A percentile compares a stretch with the other conserved stretches of the same genome.
phyloP scores from a whole-genome alignment of 1,140 invertebrate species.

The Aporrectodea caliginosa region DNA sequence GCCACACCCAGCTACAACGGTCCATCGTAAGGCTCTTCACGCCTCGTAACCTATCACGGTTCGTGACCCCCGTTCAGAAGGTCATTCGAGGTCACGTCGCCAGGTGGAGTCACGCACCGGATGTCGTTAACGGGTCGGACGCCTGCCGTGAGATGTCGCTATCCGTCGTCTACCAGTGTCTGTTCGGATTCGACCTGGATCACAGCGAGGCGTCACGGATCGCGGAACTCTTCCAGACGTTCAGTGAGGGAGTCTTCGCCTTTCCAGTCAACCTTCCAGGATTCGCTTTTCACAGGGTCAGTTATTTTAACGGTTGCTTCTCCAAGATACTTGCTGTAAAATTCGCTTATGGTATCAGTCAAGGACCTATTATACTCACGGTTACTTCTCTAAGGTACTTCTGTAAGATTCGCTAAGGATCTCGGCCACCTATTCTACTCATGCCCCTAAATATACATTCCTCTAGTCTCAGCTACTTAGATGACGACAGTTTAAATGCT shows the following conservation, averaged over 20 bases:
- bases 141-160: not conserved
- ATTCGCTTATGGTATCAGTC: too few relatives aligned
- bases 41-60: not conserved
- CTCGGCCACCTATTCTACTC: too few relatives aligned
- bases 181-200: not conserved
- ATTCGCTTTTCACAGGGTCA: not conserved
- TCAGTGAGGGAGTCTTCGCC: not conserved
- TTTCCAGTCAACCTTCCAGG: not conserved
- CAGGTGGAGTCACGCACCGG: not conserved
- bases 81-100: not conserved
- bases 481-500: too few relatives aligned
- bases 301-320: not conserved
- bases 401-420: too few relatives aligned
- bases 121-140: not conserved
- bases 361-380: too few relatives aligned
- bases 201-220: not conserved
- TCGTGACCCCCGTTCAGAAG: not conserved
- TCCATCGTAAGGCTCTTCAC: not conserved
- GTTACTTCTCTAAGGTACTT: too few relatives aligned
- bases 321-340: too few relatives aligned
- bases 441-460: too few relatives aligned
- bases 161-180: not conserved
- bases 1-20: not conserved
- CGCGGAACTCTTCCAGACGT: not conserved
- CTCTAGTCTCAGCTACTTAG: too few relatives aligned